Conservation (phyloP, 2,797 vertebrate genomes). For the Peromyscus aztecus region DNA sequence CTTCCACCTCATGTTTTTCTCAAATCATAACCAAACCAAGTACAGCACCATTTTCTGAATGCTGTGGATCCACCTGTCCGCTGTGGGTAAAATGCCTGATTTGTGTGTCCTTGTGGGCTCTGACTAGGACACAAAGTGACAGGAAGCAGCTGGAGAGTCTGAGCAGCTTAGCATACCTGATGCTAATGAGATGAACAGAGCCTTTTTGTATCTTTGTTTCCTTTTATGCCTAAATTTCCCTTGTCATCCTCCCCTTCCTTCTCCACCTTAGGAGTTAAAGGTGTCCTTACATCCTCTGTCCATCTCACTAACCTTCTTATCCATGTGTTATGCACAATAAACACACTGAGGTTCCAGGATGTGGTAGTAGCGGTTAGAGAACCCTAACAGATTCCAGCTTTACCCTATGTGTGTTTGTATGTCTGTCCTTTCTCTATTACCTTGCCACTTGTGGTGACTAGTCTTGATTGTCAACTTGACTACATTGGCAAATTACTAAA, state of each 20-base stretch:
- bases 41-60: not conserved
- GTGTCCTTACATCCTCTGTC: too few relatives aligned
- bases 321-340: too few relatives aligned
- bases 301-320: too few relatives aligned
- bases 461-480: not conserved
- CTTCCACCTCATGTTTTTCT: not conserved
- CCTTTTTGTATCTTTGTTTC: too few relatives aligned
- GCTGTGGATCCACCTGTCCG: not conserved
- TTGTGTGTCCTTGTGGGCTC: not conserved
- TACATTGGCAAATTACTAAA: not conserved
- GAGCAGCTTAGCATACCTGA: not conserved
- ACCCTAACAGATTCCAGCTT: too few relatives aligned
- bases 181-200: not conserved
- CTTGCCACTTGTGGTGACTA: not conserved
- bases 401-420: not conserved
- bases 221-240: too few relatives aligned
- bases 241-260: too few relatives aligned
- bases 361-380: too few relatives aligned
- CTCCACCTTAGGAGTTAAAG: too few relatives aligned
- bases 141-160: not conserved
- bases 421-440: not conserved
- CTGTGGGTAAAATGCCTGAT: not conserved
- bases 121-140: too few relatives aligned
- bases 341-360: too few relatives aligned
- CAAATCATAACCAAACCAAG: not conserved